Percentiles rank a stretch among this genome's conserved stretches.
Evolutionary conservation across 2,888 invertebrate species (phyloP).

Genomic region (Lepas anatifera): DNA sequence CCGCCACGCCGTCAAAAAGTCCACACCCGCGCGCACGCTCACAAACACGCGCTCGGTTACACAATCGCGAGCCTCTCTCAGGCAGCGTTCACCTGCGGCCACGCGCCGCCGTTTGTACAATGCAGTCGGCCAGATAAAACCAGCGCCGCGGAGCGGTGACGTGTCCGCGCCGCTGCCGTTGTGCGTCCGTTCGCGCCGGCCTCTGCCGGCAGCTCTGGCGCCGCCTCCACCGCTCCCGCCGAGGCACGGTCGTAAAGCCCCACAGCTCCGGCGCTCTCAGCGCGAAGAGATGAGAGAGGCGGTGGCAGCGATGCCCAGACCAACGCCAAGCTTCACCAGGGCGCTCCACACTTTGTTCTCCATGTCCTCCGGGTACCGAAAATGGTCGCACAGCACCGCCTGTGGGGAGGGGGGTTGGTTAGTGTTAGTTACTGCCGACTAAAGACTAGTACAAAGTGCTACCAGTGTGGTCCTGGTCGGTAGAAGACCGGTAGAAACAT

Average conservation of each 20-base stretch:
- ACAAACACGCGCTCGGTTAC: no score
- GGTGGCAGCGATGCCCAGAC: conserved; percentile 25
- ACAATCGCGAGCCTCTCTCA: neutral
- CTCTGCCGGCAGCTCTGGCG: no score
- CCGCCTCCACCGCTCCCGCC: no score
- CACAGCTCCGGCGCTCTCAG: no score
- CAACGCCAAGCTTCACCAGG: conserved; percentile 25
- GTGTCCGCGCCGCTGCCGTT: neutral
- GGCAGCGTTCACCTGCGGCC: neutral
- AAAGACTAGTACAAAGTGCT: conserved; percentile 7
- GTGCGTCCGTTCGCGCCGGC: neutral
- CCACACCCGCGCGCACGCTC: no score
- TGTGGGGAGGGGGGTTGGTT: conserved; percentile 16
- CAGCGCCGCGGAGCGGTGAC: neutral
- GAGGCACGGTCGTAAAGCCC: no score
- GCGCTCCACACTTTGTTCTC: conserved; percentile 24
- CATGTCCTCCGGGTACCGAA: conserved; percentile 23
- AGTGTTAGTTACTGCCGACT: neutral
- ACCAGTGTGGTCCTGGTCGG: no score
- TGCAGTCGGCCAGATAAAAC: conserved; percentile 1
- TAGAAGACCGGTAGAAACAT: conserved; percentile 13
- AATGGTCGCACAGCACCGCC: conserved; percentile 25
- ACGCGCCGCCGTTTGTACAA: neutral
- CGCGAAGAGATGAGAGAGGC: conserved; percentile 25
- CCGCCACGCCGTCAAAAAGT: no score